Evolutionary conservation across 1,140 invertebrate genomes (phyloP), one percentile per base, ranked within the genome.

Genomic region (Mesaphorura yosii): DNA sequence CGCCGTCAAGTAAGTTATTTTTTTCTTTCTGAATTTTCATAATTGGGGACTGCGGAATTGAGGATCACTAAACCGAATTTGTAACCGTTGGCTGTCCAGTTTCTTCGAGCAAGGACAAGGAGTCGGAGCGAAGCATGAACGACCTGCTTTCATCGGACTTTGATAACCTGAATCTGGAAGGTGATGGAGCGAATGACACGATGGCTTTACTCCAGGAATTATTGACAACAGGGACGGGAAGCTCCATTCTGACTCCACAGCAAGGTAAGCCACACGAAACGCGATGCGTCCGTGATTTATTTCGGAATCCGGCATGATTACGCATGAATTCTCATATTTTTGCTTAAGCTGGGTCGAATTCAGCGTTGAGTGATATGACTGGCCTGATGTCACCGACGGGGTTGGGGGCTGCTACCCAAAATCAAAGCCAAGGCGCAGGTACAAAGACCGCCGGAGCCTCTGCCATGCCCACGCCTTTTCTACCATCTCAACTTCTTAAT

Each of bases 401-500:
- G 31, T 10, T 34, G 10, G n/a, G 31, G 31, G 40, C 20, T n/a
- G n/a, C n/a, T n/a, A n/a, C n/a, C n/a, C n/a, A n/a, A n/a, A n/a
- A n/a, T n/a, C n/a, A n/a, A n/a, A n/a, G n/a, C n/a, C n/a, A n/a
- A n/a, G n/a, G n/a, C n/a, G n/a, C 40, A 14, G 20, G 40, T 42
- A 6, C 19, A 20, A 42, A 20, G 6, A 42, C 29, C 39, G n/a
- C 34, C 12, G 44, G 19, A 41, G 15, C 26, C 19, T 40, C 50
- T 47, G 28, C 10, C 34, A 14, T 59, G 66, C 5, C 51, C 27
- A 59, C 38, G 42, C 37, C 66, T 23, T 74, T 72, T 60, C 65
- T 75, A 64, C 73, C 73, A 40, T 75, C 75, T 5, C 70, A 69
- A 51, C 63, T 76, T 3, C 60, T 75, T 27, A 73, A 76, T 37